These are phyloP conservation scores for Geophilus truncorum DNA, from an alignment of 2,888 invertebrate species.

Conservation along the genomic window DNA sequence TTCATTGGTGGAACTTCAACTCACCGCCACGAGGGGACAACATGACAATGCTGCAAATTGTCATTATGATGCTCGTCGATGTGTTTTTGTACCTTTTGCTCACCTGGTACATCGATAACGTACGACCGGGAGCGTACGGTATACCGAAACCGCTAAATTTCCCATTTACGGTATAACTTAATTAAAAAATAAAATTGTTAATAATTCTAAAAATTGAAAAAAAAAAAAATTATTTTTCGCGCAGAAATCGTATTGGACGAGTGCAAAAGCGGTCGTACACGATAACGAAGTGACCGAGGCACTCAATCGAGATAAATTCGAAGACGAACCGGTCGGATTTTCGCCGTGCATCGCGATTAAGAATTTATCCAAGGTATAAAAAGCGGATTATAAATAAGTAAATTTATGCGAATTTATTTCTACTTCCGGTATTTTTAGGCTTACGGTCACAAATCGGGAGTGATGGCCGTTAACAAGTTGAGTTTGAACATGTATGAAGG, in stretches of 20 bases:
- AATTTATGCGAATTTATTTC: no score
- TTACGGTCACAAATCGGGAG: neutral
- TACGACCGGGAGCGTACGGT: constrained; percentile 64
- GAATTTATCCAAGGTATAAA: constrained; percentile 42
- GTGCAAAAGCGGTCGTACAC: neutral
- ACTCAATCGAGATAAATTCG: constrained; percentile 44
- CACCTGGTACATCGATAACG: constrained; percentile 59
- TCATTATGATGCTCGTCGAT: constrained; percentile 54
- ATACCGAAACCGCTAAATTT: constrained; percentile 62
- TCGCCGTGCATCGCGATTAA: constrained; percentile 48
- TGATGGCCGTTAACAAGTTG: constrained; percentile 63
- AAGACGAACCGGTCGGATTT: constrained; percentile 46
- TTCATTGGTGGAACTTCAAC: neutral
- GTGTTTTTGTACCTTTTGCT: constrained; percentile 53
- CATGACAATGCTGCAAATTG: constrained; percentile 38
- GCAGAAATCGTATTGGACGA: constrained; percentile 8
- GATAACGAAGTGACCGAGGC: neutral
- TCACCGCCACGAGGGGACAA: neutral
- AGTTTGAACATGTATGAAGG: constrained; percentile 77
- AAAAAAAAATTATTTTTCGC: neutral
- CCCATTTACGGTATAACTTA: constrained; percentile 57
- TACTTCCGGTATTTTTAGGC: neutral
- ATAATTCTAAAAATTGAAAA: neutral
- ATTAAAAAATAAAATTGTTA: neutral
- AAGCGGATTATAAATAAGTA: constrained; percentile 40